Percentiles rank a stretch among this genome's conserved stretches.
Evolutionary conservation across 2,888 invertebrate genomes (phyloP).

Genomic region (Cerastoderma edule): DNA sequence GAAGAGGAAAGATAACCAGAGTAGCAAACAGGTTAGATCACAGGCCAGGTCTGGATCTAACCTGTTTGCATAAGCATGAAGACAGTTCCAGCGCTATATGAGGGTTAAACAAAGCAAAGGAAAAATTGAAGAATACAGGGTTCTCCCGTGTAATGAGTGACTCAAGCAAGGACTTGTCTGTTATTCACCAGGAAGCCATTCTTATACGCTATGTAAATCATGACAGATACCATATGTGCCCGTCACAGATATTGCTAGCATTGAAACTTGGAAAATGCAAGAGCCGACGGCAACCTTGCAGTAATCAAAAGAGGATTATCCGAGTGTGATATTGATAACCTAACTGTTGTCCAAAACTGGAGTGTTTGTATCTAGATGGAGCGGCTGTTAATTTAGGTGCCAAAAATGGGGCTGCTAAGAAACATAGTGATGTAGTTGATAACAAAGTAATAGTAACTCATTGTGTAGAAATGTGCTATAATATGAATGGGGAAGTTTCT

Average conservation of each 20-base stretch:
- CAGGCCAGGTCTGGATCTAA: too few relatives aligned
- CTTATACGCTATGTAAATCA: slow-evolving; percentile 30
- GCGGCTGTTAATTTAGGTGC: slow-evolving; percentile 39
- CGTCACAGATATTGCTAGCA: slow-evolving; percentile 28
- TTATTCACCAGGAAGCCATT: slow-evolving; percentile 38
- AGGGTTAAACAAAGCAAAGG: too few relatives aligned
- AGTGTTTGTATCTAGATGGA: slow-evolving; percentile 40
- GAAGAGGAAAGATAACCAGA: too few relatives aligned
- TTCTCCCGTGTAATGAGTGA: slow-evolving; percentile 33
- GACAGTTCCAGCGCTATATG: too few relatives aligned
- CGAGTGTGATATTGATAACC: slow-evolving; percentile 19
- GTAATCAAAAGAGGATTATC: slow-evolving; percentile 26
- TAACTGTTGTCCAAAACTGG: slow-evolving; percentile 11
- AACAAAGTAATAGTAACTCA: slow-evolving; percentile 39
- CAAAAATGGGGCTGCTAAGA: slow-evolving; percentile 42
- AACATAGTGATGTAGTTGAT: slow-evolving; percentile 22
- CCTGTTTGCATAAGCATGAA: too few relatives aligned
- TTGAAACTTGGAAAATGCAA: slow-evolving; percentile 30
- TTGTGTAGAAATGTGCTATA: too few relatives aligned
- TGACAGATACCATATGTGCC: slow-evolving; percentile 19
- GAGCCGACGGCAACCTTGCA: slow-evolving; percentile 33
- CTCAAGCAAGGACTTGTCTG: slow-evolving; percentile 31
- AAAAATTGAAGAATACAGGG: too few relatives aligned
- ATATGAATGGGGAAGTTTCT: too few relatives aligned
- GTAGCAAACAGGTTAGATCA: too few relatives aligned